These are phyloP conservation scores for Alauda arvensis DNA, from an alignment of 2,797 vertebrate species.

Conservation along the genomic window DNA sequence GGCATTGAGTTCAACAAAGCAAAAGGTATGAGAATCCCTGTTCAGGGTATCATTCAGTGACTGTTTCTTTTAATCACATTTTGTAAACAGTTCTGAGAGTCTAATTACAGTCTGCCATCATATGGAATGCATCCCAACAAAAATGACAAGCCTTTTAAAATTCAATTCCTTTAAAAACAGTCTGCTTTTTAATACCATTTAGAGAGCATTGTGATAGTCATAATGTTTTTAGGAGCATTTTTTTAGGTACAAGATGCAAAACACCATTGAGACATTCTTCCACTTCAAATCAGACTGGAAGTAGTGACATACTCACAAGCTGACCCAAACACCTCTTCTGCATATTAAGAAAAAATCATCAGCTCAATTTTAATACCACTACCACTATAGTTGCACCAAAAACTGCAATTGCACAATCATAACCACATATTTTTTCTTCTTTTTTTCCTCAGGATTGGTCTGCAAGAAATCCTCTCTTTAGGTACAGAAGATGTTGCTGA, in stretches of 20 bases:
- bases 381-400: not conserved
- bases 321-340: not conserved
- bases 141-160: not conserved
- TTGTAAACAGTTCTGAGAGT: not conserved
- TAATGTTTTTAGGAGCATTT: not conserved
- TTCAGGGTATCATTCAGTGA: not conserved
- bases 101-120: not conserved
- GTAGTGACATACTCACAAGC: not conserved
- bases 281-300: not conserved
- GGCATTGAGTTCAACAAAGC: not conserved
- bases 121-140: not conserved
- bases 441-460: not conserved
- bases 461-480: not conserved
- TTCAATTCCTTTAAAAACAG: not conserved
- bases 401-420: not conserved
- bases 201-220: not conserved
- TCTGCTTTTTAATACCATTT: not conserved
- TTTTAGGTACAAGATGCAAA: not conserved
- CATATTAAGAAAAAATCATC: not conserved
- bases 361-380: not conserved
- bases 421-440: accelerated
- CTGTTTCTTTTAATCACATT: not conserved
- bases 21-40: not conserved
- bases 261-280: not conserved
- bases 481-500: not conserved